These are phyloP conservation scores for Rambutsinella grinnellia DNA, from an alignment of 2,888 invertebrate species.

Conservation along the genomic window DNA sequence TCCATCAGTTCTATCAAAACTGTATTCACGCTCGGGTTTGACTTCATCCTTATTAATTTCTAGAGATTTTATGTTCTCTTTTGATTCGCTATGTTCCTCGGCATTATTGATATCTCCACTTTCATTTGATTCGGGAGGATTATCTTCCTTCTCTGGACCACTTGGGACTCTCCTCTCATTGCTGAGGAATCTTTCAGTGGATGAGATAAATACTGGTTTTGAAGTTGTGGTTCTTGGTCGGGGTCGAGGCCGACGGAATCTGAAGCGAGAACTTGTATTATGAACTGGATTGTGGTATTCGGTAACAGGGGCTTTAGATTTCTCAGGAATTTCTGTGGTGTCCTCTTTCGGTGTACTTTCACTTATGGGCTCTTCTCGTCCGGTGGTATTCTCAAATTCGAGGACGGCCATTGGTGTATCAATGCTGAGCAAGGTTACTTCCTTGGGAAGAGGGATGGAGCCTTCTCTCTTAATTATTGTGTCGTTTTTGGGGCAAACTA, in stretches of 20 bases:
- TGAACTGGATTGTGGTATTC: constrained; percentile 34
- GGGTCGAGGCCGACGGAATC: constrained; percentile 51
- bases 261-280: constrained; percentile 15
- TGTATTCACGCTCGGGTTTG: too few species aligned
- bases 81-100: constrained; percentile 12
- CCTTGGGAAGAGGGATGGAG: constrained; percentile 34
- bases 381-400: constrained; percentile 16
- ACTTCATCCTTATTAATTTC: background rate
- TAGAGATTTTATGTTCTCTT: constrained; percentile 7
- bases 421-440: constrained; percentile 48
- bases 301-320: constrained; percentile 18
- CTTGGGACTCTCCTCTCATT: constrained; percentile 66
- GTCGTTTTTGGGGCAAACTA: constrained; percentile 64
- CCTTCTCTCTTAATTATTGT: constrained; percentile 52
- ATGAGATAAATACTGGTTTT: constrained; percentile 35
- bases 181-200: constrained; percentile 41
- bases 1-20: constrained; percentile 12
- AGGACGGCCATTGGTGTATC: constrained; percentile 45
- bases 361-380: constrained; percentile 21
- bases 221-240: constrained; percentile 33
- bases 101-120: constrained; percentile 43
- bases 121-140: constrained; percentile 34
- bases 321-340: constrained; percentile 25
- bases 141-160: constrained; percentile 68
- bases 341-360: constrained; percentile 32